Percentiles rank a stretch among this genome's conserved stretches.
Conservation (phyloP, 2,888 invertebrate species). For the Apamea anceps region DNA sequence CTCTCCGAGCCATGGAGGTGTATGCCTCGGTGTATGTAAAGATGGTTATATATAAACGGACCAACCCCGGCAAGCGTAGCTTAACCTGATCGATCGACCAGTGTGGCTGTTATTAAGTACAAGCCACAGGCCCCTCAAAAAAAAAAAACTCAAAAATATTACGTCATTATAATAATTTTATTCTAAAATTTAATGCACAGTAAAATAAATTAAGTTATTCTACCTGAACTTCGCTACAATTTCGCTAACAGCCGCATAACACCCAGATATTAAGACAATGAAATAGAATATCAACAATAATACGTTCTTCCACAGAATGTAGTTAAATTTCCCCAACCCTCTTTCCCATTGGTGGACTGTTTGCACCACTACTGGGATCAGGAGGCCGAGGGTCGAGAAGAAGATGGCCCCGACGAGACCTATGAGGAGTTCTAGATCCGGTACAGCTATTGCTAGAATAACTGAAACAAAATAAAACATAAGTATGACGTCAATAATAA, state of each 20-base stretch:
- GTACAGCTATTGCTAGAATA: conserved; percentile 93
- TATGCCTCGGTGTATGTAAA: too few relatives aligned
- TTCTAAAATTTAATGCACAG: neutral
- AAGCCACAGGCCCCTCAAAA: too few relatives aligned
- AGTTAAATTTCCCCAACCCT: conserved; percentile 91
- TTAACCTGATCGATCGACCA: too few relatives aligned
- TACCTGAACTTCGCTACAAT: conserved; percentile 72
- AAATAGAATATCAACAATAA: conserved; percentile 80
- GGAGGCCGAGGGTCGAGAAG: conserved; percentile 93
- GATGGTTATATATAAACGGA: too few relatives aligned
- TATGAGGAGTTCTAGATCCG: conserved; percentile 96
- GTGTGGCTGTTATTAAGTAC: too few relatives aligned
- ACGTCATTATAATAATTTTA: conserved; percentile 1
- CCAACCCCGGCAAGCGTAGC: too few relatives aligned
- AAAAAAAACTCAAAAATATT: too few relatives aligned
- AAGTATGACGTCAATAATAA: neutral
- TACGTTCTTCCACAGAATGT: conserved; percentile 92
- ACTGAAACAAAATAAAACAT: conserved; percentile 89
- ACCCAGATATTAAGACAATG: conserved; percentile 81
- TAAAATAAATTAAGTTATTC: conserved; percentile 32
- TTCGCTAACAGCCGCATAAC: conserved; percentile 77
- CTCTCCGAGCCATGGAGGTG: too few relatives aligned
- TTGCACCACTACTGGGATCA: conserved; percentile 93
- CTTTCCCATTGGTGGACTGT: conserved; percentile 93
- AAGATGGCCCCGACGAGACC: conserved; percentile 96